Percentiles rank a stretch among this genome's conserved stretches.
Evolutionary conservation across 2,888 invertebrate species (phyloP).

Genomic region (Chalcis sispes): DNA sequence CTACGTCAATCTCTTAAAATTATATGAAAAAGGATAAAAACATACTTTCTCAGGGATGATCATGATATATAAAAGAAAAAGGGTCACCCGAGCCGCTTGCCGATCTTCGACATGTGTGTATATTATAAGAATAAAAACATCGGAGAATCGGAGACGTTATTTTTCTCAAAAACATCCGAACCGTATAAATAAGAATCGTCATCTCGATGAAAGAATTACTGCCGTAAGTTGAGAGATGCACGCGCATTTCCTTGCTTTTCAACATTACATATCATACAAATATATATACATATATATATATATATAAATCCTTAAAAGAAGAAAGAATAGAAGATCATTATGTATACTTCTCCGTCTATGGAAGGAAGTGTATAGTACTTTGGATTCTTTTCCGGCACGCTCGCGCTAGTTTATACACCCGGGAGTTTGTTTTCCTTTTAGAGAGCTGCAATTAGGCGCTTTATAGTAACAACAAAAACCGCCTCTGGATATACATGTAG

Average conservation of each 20-base stretch:
- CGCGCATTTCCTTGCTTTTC: background rate
- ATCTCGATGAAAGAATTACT: constrained; percentile 37
- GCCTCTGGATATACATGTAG: background rate
- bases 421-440: constrained; percentile 42
- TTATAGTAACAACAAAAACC: constrained; percentile 32
- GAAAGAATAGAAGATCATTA: constrained; percentile 2
- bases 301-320: background rate
- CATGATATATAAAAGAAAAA: too few relatives aligned
- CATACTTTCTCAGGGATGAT: too few relatives aligned
- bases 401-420: constrained; percentile 1
- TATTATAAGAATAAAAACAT: background rate
- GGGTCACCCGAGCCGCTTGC: background rate
- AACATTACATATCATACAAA: constrained; percentile 4
- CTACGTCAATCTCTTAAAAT: too few relatives aligned
- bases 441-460: constrained; percentile 34
- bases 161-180: constrained; percentile 31
- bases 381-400: constrained; percentile 7
- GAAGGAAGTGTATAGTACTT: constrained; percentile 21
- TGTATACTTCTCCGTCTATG: constrained; percentile 40
- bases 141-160: constrained; percentile 28
- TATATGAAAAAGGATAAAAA: too few relatives aligned
- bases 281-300: background rate
- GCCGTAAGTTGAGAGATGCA: constrained; percentile 19
- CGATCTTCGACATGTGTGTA: background rate
- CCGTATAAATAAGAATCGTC: background rate